A percentile compares a stretch with the other conserved stretches of the same genome.
Evolutionary conservation across 1,140 invertebrate species (phyloP).

Genomic region (Bombus pascuorum): DNA sequence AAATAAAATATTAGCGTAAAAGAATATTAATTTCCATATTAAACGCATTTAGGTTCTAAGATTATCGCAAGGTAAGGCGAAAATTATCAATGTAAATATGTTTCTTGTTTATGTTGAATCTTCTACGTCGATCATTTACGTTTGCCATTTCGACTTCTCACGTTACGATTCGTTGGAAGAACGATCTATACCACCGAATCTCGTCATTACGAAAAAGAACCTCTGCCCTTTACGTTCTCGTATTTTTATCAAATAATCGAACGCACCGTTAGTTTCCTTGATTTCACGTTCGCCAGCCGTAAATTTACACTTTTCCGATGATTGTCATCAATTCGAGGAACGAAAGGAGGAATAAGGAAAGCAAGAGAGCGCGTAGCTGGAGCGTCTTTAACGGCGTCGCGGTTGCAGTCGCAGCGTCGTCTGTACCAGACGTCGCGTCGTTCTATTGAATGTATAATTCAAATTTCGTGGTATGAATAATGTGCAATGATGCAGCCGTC

Average conservation of each 20-base stretch:
- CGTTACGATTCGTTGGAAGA: background rate
- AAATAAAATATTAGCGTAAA: too few species aligned
- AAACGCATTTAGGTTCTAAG: too few species aligned
- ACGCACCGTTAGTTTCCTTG: background rate
- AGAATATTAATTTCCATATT: too few species aligned
- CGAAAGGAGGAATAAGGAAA: background rate
- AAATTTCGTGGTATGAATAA: conserved; percentile 78
- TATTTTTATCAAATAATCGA: conserved; percentile 10
- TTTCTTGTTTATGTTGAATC: too few species aligned
- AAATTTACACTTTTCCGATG: conserved; percentile 39
- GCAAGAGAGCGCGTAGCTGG: background rate
- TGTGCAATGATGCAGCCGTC: conserved; percentile 72
- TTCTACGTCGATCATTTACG: too few species aligned
- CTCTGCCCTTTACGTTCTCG: background rate
- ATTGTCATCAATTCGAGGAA: conserved; percentile 5
- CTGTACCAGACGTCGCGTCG: conserved; percentile 66
- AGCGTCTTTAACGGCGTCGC: conserved; percentile 43
- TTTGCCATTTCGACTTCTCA: too few species aligned
- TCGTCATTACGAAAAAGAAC: background rate
- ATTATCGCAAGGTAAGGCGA: too few species aligned
- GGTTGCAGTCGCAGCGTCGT: conserved; percentile 45
- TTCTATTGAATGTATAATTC: conserved; percentile 77
- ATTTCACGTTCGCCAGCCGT: background rate
- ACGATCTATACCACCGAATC: background rate
- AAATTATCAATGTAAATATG: too few species aligned